Conservation (phyloP, 1,140 invertebrate species). For the Calycopis cecrops region DNA sequence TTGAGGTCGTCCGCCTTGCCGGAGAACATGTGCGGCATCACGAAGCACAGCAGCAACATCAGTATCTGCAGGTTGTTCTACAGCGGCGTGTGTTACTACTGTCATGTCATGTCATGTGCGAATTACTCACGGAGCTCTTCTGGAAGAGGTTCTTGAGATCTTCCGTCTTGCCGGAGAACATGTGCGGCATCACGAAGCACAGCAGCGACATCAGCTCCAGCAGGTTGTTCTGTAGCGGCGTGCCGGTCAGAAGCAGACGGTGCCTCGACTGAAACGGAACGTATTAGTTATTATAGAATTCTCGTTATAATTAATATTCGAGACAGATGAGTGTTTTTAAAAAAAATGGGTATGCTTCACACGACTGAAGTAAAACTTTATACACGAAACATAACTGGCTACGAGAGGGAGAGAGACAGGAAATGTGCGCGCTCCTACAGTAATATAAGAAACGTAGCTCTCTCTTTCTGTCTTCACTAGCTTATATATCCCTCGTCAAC, state of each 20-base stretch:
- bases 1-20: constrained; percentile 99
- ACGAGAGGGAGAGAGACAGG: no score
- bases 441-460: no score
- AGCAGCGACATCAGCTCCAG: constrained; percentile 96
- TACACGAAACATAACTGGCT: no score
- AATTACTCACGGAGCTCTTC: constrained; percentile 78
- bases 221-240: constrained; percentile 96
- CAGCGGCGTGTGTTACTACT: no score
- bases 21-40: constrained; percentile 95
- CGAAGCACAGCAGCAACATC: constrained; percentile 96
- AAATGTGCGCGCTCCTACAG: no score
- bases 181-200: constrained; percentile 96
- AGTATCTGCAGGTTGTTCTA: constrained; percentile 95
- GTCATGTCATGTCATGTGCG: no score
- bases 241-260: constrained; percentile 91
- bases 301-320: no score
- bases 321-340: no score
- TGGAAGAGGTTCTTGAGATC: constrained; percentile 92
- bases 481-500: no score
- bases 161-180: constrained; percentile 92
- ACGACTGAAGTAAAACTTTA: no score
- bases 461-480: no score
- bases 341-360: no score
- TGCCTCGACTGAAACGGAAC: constrained; percentile 80
- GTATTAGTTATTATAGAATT: background rate